phyloP scores from a whole-genome alignment of 2,113 vertebrate genomes.

The Hyla sarda region DNA sequence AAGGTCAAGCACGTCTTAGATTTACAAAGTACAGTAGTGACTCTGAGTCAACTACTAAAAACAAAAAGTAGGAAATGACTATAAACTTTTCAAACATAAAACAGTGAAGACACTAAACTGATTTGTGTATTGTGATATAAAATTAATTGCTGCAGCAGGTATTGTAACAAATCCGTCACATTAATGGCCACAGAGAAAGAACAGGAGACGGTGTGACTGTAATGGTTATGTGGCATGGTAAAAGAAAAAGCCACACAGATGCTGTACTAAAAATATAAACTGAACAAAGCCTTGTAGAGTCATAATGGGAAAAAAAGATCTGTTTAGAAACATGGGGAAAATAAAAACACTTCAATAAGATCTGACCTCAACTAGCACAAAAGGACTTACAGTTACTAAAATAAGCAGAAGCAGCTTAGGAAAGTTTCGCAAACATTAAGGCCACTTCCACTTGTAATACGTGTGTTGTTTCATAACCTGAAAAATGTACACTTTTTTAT shows the following conservation, averaged over 20 bases:
- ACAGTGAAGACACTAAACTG: conserved; percentile 35
- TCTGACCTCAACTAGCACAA: conserved; percentile 50
- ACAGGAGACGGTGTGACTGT: conserved; percentile 10
- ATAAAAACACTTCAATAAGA: conserved; percentile 53
- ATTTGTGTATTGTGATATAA: conserved; percentile 38
- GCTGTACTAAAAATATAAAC: conserved; percentile 53
- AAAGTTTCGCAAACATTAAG: neutral
- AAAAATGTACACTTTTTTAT: too few species aligned
- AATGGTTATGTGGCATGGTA: conserved; percentile 39
- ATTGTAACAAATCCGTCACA: conserved; percentile 48
- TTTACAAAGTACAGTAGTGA: conserved; percentile 2
- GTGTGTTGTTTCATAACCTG: too few species aligned
- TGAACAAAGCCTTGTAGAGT: conserved; percentile 51
- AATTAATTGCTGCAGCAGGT: conserved; percentile 41
- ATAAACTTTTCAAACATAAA: conserved; percentile 38
- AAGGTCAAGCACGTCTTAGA: neutral
- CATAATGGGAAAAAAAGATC: conserved; percentile 40
- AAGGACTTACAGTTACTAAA: conserved; percentile 50
- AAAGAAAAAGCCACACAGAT: conserved; percentile 50
- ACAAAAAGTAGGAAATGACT: neutral
- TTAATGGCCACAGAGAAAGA: conserved; percentile 39
- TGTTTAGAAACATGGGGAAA: conserved; percentile 36
- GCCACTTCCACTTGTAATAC: neutral
- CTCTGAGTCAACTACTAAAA: neutral
- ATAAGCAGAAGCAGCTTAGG: conserved; percentile 10